phyloP scores from a whole-genome alignment of 2,888 invertebrate genomes.

The Opisthograptis luteolata region DNA sequence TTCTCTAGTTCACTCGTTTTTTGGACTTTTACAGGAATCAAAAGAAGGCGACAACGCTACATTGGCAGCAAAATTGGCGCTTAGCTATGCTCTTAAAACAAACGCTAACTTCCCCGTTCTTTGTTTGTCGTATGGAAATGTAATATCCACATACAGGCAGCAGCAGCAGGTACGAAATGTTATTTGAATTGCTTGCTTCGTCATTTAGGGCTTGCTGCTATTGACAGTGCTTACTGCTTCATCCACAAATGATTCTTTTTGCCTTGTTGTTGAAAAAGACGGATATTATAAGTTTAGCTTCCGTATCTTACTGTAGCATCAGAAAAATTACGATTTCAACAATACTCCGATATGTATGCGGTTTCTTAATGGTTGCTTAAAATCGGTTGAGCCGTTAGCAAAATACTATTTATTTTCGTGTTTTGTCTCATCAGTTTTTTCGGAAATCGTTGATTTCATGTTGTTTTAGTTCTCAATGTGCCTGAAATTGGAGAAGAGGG shows the following conservation, averaged over 20 bases:
- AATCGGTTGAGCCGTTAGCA: too few species aligned
- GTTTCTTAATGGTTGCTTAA: too few species aligned
- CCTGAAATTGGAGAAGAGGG: constrained; percentile 50
- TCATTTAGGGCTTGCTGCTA: neutral
- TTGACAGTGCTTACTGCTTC: neutral
- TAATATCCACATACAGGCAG: constrained; percentile 57
- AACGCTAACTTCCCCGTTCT: constrained; percentile 81
- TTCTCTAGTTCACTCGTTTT: neutral
- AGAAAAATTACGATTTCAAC: too few species aligned
- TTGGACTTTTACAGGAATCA: constrained; percentile 44
- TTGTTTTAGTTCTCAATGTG: constrained; percentile 54
- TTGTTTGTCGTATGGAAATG: constrained; percentile 81
- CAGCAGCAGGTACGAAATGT: constrained; percentile 57
- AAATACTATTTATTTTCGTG: too few species aligned
- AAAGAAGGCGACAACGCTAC: constrained; percentile 69
- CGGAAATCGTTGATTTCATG: neutral
- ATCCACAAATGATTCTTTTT: too few species aligned
- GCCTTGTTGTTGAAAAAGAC: too few species aligned
- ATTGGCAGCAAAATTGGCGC: constrained; percentile 83
- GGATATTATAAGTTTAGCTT: too few species aligned
- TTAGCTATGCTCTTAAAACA: constrained; percentile 78
- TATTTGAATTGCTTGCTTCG: too few species aligned
- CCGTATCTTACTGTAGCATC: too few species aligned
- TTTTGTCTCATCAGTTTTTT: too few species aligned
- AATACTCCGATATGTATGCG: too few species aligned